phyloP scores from a whole-genome alignment of 2,888 invertebrate genomes.

The Drosophila greeni region DNA sequence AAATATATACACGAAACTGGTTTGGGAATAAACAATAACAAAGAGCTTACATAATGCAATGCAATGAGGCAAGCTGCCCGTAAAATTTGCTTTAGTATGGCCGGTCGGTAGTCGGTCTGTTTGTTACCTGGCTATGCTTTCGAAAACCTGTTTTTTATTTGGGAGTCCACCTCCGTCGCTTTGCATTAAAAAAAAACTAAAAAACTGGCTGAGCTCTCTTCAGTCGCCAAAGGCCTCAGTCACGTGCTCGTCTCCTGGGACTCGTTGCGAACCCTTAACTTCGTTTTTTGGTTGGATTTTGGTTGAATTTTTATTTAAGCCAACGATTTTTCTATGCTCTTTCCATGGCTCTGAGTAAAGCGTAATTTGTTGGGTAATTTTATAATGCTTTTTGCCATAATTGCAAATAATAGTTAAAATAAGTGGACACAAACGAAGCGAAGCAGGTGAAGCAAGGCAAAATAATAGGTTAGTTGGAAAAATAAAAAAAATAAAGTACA shows the following conservation, averaged over 20 bases:
- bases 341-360: neutral
- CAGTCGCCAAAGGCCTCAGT: constrained; percentile 12
- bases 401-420: neutral
- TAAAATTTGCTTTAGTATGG: constrained; percentile 23
- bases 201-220: constrained; percentile 17
- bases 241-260: constrained; percentile 26
- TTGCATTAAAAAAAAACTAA: constrained; percentile 5
- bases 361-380: constrained; percentile 8
- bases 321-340: constrained; percentile 13
- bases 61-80: constrained; percentile 42
- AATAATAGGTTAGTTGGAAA: neutral
- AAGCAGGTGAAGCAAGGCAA: neutral
- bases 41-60: constrained; percentile 56
- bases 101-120: constrained; percentile 13
- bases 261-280: constrained; percentile 8
- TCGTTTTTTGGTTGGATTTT: too few relatives aligned
- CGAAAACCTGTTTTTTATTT: constrained; percentile 33
- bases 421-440: constrained; percentile 2
- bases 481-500: neutral
- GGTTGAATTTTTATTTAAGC: neutral
- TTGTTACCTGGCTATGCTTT: constrained; percentile 24
- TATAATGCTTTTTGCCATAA: neutral
- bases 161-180: constrained; percentile 8
- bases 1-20: constrained; percentile 24
- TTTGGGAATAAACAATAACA: constrained; percentile 46